These are phyloP conservation scores for Lithophane semibrunnea DNA, from an alignment of 2,888 invertebrate genomes.

Conservation along the genomic window DNA sequence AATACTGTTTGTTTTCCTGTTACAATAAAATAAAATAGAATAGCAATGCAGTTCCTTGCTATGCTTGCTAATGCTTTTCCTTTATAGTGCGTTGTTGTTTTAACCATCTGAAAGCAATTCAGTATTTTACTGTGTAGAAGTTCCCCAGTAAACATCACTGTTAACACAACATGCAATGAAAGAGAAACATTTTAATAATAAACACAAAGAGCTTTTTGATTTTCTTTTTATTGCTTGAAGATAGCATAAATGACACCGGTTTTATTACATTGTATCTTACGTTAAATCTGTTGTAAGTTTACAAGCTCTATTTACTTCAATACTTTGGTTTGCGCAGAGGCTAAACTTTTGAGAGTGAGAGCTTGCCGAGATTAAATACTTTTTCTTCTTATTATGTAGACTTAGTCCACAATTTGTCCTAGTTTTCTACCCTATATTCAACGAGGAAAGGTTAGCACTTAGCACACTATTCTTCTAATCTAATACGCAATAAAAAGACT, in stretches of 20 bases:
- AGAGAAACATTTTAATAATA: background rate
- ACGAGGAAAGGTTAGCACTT: background rate
- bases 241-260: slow-evolving; percentile 5
- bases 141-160: slow-evolving; percentile 10
- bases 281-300: background rate
- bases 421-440: background rate
- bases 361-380: background rate
- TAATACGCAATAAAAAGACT: slow-evolving; percentile 9
- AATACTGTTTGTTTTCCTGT: too few relatives aligned
- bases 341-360: background rate
- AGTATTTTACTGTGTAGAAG: background rate
- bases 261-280: background rate
- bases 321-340: background rate
- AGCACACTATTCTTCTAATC: slow-evolving; percentile 22
- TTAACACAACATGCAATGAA: background rate
- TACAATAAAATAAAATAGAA: too few relatives aligned
- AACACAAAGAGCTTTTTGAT: background rate
- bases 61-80: too few relatives aligned
- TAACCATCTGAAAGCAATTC: background rate
- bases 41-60: too few relatives aligned
- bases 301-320: background rate
- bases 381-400: background rate
- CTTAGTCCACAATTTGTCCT: slow-evolving; percentile 2
- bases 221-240: slow-evolving; percentile 2
- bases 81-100: slow-evolving; percentile 5